Evolutionary conservation across 2,797 vertebrate species (phyloP).

Genomic region (Pipistrellus kuhlii): DNA sequence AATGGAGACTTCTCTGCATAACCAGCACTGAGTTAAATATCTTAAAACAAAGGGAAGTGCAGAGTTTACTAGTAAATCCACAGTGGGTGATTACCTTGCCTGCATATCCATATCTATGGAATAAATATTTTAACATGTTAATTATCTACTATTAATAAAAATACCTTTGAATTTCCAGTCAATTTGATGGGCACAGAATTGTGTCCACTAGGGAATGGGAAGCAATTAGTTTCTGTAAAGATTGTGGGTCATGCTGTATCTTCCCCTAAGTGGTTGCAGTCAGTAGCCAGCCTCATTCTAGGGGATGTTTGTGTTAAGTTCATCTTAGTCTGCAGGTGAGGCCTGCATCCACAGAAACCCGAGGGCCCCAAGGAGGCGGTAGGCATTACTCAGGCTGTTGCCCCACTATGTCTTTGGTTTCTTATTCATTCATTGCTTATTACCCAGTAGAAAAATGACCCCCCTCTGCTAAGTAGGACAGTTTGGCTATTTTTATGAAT

Average conservation of each 20-base stretch:
- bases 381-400: neutral
- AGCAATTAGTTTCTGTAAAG: constrained; percentile 86
- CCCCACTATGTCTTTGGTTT: neutral
- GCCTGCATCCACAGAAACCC: neutral
- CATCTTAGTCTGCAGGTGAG: neutral
- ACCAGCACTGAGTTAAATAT: constrained; percentile 73
- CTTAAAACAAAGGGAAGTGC: constrained; percentile 82
- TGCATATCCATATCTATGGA: constrained; percentile 86
- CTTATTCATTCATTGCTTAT: constrained; percentile 58
- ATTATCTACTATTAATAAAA: constrained; percentile 89
- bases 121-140: constrained; percentile 89
- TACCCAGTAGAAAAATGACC: neutral
- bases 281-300: constrained; percentile 72
- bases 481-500: constrained; percentile 53
- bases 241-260: constrained; percentile 79
- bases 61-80: constrained; percentile 79
- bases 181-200: constrained; percentile 83
- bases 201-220: constrained; percentile 84
- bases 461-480: neutral
- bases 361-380: neutral
- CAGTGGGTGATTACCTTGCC: constrained; percentile 84
- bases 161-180: constrained; percentile 88
- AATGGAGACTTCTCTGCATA: constrained; percentile 75
- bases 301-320: constrained; percentile 60
- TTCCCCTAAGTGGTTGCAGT: constrained; percentile 81